phyloP scores from a whole-genome alignment of 1,140 invertebrate genomes.

The Bombus soroeensis region DNA sequence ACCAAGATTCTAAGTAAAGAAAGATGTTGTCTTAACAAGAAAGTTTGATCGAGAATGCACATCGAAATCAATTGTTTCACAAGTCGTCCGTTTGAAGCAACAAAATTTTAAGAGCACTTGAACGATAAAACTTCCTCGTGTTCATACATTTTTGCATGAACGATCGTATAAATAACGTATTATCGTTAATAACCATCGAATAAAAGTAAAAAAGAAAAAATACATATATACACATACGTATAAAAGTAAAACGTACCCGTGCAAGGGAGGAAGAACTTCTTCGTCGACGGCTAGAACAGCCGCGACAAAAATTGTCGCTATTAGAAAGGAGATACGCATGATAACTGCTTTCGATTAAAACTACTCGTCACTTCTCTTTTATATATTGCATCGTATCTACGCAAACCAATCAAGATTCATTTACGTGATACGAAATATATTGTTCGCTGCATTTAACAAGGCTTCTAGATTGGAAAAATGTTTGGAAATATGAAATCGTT shows the following conservation, averaged over 20 bases:
- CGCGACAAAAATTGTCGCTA: constrained; percentile 86
- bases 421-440: background rate
- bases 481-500: background rate
- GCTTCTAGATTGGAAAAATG: background rate
- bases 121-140: background rate
- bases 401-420: background rate
- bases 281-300: background rate
- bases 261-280: constrained; percentile 21
- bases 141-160: too few relatives aligned
- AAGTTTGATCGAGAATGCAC: too few relatives aligned
- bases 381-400: constrained; percentile 67
- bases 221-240: too few relatives aligned
- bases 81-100: background rate
- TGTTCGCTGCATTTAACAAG: background rate
- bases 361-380: background rate
- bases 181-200: background rate
- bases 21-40: too few relatives aligned
- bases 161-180: background rate
- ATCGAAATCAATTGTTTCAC: too few relatives aligned
- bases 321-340: constrained; percentile 86
- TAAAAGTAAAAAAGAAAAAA: background rate
- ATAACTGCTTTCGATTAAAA: background rate
- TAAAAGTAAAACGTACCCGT: constrained; percentile 18
- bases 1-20: too few relatives aligned
- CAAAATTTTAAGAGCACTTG: background rate